Evolutionary conservation across 2,888 invertebrate genomes (phyloP), one percentile per base, ranked within the genome.

Genomic region (Ptilodon capucinus): DNA sequence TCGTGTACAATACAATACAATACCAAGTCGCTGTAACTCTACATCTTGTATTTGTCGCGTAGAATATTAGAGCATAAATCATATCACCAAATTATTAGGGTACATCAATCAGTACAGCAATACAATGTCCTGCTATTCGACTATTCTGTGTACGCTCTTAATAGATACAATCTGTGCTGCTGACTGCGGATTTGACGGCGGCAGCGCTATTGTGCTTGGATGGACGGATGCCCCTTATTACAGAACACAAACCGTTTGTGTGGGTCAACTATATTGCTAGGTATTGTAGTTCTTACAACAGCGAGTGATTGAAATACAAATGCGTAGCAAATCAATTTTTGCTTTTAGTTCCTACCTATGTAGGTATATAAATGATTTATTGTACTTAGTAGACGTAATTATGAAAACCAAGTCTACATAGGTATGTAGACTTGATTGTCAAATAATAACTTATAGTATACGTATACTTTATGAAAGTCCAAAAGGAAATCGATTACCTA

Each of bases 231-330:
- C 61, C 48, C 64, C 57, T 55, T 58, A 64, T 67, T 65, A 71
- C 68, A 69, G 72, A 54, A 61, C 54, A 60, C 61, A 64, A 64
- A 67, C 64, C 66, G 70, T 68, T 67, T 74, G 71, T 71, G 64
- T 67, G 57, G 48, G 42, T 60, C 65, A 63, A 68, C 60, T 66
- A 43, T 53, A 46, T 60, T 52, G 60, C 53, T 14, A 17, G 38
- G 38, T 17, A 42, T 23, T 21, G 19, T 34, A 40, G 36, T 13
- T 18, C 18, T 18, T 17, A n/a, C 1, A 32, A 14, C 14, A 42
- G 19, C 11, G 45, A 28, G 34, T 25, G 38, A 13, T 14, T 38
- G 35, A 21, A 30, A 41, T 41, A 48, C 42, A 34, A 45, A n/a
- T 11, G 5, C 11, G 2, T 36, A n/a, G 18, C 18, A 11, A 17